Evolutionary conservation across 92 coral and sea anemone species (phyloP).

Genomic region (Meandrina meandrites): DNA sequence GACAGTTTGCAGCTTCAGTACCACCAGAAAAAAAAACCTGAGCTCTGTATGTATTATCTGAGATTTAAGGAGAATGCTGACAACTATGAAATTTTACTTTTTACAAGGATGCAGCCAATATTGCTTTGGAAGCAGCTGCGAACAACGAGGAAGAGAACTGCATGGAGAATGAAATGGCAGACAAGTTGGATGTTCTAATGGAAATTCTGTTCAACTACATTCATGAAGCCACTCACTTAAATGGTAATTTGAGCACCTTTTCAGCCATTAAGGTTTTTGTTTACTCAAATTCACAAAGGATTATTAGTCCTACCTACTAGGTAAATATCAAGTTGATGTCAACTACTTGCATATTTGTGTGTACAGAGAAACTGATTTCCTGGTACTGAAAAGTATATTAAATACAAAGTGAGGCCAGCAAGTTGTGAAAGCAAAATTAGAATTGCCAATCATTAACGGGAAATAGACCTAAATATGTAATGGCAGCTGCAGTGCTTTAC

Average conservation of each 20-base stretch:
- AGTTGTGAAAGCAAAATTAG: no score
- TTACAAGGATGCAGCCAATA: constrained; percentile 29
- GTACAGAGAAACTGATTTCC: no score
- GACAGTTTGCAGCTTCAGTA: no score
- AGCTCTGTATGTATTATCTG: background rate
- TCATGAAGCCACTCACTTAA: constrained; percentile 64
- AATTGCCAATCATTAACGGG: no score
- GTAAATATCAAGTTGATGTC: no score
- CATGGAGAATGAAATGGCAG: constrained; percentile 90
- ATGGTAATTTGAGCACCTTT: constrained; percentile 54
- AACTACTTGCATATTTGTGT: no score
- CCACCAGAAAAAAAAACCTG: background rate
- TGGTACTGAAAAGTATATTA: no score
- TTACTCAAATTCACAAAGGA: no score
- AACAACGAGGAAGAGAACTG: constrained; percentile 7
- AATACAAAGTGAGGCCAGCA: no score
- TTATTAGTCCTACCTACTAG: no score
- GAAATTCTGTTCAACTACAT: constrained; percentile 63
- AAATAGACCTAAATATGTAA: no score
- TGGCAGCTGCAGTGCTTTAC: no score
- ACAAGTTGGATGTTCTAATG: constrained; percentile 84
- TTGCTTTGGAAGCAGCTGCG: constrained; percentile 8
- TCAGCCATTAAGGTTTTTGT: background rate
- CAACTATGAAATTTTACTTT: background rate
- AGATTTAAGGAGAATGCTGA: background rate